Evolutionary conservation across 1,140 invertebrate genomes (phyloP), one percentile per base, ranked within the genome.

Genomic region (Aporrectodea caliginosa): DNA sequence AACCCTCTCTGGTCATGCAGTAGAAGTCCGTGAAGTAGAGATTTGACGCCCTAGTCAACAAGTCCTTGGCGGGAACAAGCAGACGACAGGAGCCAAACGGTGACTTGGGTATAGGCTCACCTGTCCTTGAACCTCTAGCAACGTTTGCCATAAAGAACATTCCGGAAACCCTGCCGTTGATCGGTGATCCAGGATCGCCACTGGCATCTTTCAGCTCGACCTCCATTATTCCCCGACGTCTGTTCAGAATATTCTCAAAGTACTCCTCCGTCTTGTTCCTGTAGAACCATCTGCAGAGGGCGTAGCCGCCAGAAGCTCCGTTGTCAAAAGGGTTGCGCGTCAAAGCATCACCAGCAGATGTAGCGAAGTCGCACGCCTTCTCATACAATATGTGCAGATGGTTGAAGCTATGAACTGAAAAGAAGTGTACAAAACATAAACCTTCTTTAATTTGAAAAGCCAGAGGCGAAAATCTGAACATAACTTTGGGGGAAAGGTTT

Each of bases 1-100:
- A 79, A 31, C 69, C 71, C 78, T 79, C 74, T 30, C 81, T 81
- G n/a, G n/a, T n/a, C 35, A 69, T 78, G 73, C 82, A 84, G 80
- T 83, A 84, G 68, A 82, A 85, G 77, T 85, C 83, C 14, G 84
- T 82, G 78, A 85, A 85, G 69, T 85, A 85, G 58, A 85, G 33
- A n/a, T 83, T 81, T 2, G 43, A 77, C 16, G 73, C 43, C 2
- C 27, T n/a, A n/a, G n/a, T 6, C 16, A 29, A 27, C 14, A 35
- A n/a, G 16, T n/a, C 0, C 1, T 73, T 22, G 22, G 33, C 76
- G 14, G 69, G 16, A 34, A 75, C 73, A 33, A 29, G 12, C 16
- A 75, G 43, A 74, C 35, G 22, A 31, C 27, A 1, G 34, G n/a
- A 27, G 16, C 69, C 71, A 27, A 70, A 75, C 32, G 72, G 35